phyloP scores from a whole-genome alignment of 2,888 invertebrate genomes.

The Odontomyia ornata region DNA sequence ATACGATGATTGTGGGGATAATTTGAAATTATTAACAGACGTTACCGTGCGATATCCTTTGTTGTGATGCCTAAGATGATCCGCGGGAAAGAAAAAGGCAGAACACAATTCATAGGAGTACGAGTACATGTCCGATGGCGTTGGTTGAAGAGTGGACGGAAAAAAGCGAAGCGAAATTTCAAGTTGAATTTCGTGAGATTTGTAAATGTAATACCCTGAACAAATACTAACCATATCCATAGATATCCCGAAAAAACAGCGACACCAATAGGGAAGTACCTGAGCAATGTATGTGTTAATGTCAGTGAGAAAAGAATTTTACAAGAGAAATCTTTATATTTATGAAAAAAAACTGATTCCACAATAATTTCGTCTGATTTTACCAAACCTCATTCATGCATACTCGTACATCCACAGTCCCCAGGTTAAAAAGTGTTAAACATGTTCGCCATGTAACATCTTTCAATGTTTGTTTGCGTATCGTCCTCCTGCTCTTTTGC shows the following conservation, averaged over 20 bases:
- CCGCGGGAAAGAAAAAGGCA: not conserved
- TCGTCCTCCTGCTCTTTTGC: not conserved
- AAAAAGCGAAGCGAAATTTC: not conserved
- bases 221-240: not conserved
- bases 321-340: not conserved
- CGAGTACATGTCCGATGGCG: no score
- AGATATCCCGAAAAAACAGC: not conserved
- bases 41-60: conserved; percentile 44
- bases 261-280: not conserved
- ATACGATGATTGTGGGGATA: conserved; percentile 44
- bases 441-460: no score
- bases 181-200: conserved; percentile 8
- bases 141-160: not conserved
- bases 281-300: not conserved
- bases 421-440: no score
- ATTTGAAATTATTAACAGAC: conserved; percentile 44
- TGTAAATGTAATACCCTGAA: conserved; percentile 27
- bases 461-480: no score
- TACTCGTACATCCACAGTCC: no score
- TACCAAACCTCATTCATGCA: no score
- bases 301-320: not conserved
- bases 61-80: not conserved
- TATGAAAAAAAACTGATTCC: no score
- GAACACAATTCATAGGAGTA: not conserved
- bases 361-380: no score